phyloP scores from a whole-genome alignment of 37 sponge, comb jelly and placozoan species.

The Hormiphora californensis region DNA sequence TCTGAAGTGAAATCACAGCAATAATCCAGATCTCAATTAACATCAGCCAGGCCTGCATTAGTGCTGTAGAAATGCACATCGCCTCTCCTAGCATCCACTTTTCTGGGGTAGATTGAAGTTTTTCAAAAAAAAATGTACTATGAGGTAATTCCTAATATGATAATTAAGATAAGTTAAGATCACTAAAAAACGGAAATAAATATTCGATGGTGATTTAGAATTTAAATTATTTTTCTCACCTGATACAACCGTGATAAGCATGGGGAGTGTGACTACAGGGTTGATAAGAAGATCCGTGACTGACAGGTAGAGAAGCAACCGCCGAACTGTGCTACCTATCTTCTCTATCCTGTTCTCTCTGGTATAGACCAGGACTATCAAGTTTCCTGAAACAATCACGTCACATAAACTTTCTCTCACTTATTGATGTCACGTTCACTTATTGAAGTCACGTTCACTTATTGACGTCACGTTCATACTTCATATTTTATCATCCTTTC shows the following conservation, averaged over 20 bases:
- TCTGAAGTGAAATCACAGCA: neutral
- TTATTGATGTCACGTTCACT: no score
- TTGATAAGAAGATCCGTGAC: neutral
- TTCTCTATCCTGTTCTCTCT: neutral
- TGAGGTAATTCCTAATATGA: no score
- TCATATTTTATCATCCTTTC: neutral
- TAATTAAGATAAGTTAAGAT: no score
- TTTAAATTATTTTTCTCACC: neutral
- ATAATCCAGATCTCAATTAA: constrained; percentile 1
- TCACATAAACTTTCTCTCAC: no score
- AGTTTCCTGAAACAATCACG: neutral
- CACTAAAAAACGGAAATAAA: no score
- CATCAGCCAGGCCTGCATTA: neutral
- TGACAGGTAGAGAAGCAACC: neutral
- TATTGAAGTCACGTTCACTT: no score
- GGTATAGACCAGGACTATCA: neutral
- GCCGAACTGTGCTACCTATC: neutral
- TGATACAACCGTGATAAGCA: neutral
- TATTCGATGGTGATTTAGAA: no score
- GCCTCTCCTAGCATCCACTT: neutral
- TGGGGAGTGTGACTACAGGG: neutral
- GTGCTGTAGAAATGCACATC: neutral
- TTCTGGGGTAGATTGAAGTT: neutral
- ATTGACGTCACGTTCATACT: no score
- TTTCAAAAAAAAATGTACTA: no score